Percentiles rank a stretch among this genome's conserved stretches.
phyloP scores from a whole-genome alignment of 2,113 vertebrate species.

The Pleuronectes platessa region DNA sequence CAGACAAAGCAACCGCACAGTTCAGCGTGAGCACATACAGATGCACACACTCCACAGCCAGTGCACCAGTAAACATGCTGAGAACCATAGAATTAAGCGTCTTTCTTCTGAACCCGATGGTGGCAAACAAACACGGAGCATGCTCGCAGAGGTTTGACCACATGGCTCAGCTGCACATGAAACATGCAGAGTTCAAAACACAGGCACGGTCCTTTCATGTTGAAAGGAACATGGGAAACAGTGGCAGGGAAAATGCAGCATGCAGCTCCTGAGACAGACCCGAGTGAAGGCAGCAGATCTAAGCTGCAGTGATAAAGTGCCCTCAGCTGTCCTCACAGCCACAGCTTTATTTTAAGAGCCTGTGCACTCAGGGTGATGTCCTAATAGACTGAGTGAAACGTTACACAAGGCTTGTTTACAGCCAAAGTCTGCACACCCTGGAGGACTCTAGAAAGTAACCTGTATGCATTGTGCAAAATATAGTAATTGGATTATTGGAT shows the following conservation, averaged over 20 bases:
- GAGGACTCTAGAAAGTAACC: slow-evolving; percentile 17
- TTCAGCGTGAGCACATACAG: not conserved
- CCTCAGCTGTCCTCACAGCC: slow-evolving; percentile 44
- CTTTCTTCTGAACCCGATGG: slow-evolving; percentile 25
- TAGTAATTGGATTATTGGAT: not conserved
- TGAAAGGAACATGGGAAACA: slow-evolving; percentile 19
- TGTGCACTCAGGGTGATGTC: slow-evolving; percentile 39
- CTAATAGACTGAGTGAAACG: slow-evolving; percentile 44
- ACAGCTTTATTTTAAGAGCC: slow-evolving; percentile 56
- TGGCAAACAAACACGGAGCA: not conserved
- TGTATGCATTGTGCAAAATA: not conserved
- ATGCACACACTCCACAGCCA: slow-evolving; percentile 6
- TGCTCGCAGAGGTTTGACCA: slow-evolving; percentile 37
- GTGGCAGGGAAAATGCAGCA: slow-evolving; percentile 2
- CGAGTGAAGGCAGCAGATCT: slow-evolving; percentile 16
- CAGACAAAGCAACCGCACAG: slow-evolving; percentile 17
- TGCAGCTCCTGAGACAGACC: slow-evolving; percentile 7
- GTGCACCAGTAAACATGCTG: not conserved
- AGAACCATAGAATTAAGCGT: slow-evolving; percentile 19
- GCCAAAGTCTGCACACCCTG: slow-evolving; percentile 10
- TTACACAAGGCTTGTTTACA: slow-evolving; percentile 56
- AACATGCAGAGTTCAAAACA: slow-evolving; percentile 36
- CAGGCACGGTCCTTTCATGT: slow-evolving; percentile 21
- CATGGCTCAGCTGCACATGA: slow-evolving; percentile 36
- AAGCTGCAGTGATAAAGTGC: slow-evolving; percentile 44